These are phyloP conservation scores for Ochlodes sylvanus DNA, from an alignment of 2,888 invertebrate genomes.

Conservation along the genomic window DNA sequence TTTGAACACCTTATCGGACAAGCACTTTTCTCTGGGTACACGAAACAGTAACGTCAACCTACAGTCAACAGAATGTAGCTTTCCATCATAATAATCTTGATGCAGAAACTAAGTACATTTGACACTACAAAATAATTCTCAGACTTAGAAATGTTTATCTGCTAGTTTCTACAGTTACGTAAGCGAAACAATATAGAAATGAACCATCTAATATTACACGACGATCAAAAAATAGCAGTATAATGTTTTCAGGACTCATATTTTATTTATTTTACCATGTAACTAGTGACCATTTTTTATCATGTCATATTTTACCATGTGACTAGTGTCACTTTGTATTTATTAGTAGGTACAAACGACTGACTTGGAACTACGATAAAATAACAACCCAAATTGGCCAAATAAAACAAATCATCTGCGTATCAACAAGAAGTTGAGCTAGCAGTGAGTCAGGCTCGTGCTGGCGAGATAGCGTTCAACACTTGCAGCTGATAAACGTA, in stretches of 20 bases:
- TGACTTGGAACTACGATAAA: not conserved
- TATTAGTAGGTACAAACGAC: too few species aligned
- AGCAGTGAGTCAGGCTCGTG: slow-evolving; percentile 26
- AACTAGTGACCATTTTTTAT: too few species aligned
- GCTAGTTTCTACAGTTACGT: too few species aligned
- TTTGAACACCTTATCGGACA: not conserved
- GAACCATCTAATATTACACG: too few species aligned
- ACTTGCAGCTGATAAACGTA: slow-evolving; percentile 29
- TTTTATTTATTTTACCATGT: too few species aligned
- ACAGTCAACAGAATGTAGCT: too few species aligned
- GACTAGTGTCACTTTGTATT: too few species aligned
- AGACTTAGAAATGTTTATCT: not conserved
- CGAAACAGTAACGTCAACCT: not conserved
- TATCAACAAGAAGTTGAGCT: slow-evolving; percentile 19
- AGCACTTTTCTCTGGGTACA: not conserved
- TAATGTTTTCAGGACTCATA: too few species aligned
- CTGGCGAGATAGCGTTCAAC: slow-evolving; percentile 21
- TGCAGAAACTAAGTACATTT: not conserved
- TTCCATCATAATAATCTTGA: slow-evolving; percentile 3
- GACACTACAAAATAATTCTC: not conserved
- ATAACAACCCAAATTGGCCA: slow-evolving; percentile 1
- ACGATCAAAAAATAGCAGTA: too few species aligned
- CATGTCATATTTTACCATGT: too few species aligned
- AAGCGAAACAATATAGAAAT: too few species aligned
- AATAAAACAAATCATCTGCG: slow-evolving; percentile 13